phyloP scores from a whole-genome alignment of 2,113 vertebrate genomes.

The Labeo catla region DNA sequence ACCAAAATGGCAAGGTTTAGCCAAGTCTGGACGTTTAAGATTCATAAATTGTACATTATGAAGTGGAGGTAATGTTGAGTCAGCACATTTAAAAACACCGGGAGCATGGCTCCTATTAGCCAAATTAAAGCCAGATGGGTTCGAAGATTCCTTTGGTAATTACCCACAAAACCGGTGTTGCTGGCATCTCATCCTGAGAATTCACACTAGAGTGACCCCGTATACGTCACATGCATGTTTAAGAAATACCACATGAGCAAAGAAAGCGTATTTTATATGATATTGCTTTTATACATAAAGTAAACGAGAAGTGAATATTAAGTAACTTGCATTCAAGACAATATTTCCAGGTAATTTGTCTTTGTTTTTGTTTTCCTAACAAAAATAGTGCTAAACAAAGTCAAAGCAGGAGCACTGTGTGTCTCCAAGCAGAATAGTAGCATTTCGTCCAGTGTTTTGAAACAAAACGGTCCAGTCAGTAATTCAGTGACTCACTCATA shows the following conservation, averaged over 20 bases:
- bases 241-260: background rate
- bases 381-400: background rate
- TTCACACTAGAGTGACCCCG: conserved; percentile 19
- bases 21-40: conserved; percentile 29
- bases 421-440: background rate
- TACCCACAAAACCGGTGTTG: conserved; percentile 43
- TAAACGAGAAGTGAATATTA: background rate
- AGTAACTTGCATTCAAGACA: background rate
- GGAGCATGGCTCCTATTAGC: conserved; percentile 57
- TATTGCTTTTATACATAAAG: background rate
- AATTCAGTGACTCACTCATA: background rate
- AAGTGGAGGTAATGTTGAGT: conserved; percentile 51
- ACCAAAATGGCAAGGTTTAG: conserved; percentile 15
- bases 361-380: background rate
- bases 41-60: conserved; percentile 59
- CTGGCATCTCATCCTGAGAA: conserved; percentile 50
- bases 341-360: background rate
- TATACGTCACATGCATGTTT: background rate
- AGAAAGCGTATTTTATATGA: background rate
- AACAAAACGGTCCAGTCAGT: background rate
- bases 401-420: background rate
- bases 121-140: conserved; percentile 57
- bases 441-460: background rate
- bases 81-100: conserved; percentile 54
- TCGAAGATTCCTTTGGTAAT: conserved; percentile 51